Evolutionary conservation across 2,888 invertebrate genomes (phyloP), one percentile per base, ranked within the genome.

Genomic region (Perizoma flavofasciatum): DNA sequence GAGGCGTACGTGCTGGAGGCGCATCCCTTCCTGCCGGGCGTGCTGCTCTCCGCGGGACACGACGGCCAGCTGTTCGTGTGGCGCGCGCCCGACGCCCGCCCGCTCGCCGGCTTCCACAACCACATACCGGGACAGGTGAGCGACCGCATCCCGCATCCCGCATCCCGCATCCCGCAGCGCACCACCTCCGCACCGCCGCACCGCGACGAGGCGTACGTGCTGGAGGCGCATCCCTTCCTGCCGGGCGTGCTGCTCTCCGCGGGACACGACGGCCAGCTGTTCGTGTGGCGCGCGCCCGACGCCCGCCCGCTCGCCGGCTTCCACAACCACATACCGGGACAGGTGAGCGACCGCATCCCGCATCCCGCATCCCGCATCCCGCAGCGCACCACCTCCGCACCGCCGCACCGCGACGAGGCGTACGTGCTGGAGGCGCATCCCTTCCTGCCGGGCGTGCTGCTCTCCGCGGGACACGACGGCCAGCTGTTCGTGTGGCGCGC

Each of bases 1-100:
- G 98, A 98, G 86, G 95, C 98, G 3, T 99, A 97, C 92, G 98
- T 98, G 11, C 89, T 99, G 55, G 98, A 98, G 89, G 94, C 97
- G 32, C 98, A 98, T 90, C 99, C 99, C 0, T 97, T 92, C 93
- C 95, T 76, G 88, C 93, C 95, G 43, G 95, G 93, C 74, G 94
- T 99, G 55, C 88, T 99, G 68, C 92, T 99, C 47, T 98, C 98
- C 54, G 98, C 98, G 40, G 99, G 99, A 0, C 99, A 99, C 83
- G 99, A 99, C 89, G 99, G 99, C 0, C 95, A 97, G 79, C 93
- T 98, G 49, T 95, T 96, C 73, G 93, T 97, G 66, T 97, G 97
- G 98, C 96, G 97, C 82, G 95, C 96, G 8, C 53, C 59, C 1
- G 49, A 52, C 6, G 75, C 75, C 0, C 74, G 78, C 72, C 70